A percentile compares a stretch with the other conserved stretches of the same genome.
Conservation (phyloP, 2,113 vertebrate genomes). For the Vidua chalybeata region DNA sequence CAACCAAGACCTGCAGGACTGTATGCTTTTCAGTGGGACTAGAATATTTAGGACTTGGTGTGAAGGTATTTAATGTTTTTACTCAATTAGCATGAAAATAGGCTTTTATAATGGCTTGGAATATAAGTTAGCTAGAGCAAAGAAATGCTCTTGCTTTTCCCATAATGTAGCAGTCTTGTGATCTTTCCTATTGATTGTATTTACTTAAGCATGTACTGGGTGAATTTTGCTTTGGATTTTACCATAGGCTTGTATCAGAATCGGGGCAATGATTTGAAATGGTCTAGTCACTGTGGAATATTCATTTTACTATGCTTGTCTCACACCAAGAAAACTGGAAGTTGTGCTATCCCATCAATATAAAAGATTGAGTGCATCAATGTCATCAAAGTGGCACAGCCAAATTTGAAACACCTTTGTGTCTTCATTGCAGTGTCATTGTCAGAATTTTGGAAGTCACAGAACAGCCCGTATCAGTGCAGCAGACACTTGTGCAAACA, state of each 20-base stretch:
- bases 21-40: background rate
- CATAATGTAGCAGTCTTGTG: background rate
- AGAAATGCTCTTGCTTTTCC: background rate
- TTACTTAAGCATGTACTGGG: background rate
- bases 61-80: background rate
- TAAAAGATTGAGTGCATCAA: accelerated
- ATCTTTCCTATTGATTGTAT: background rate
- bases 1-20: background rate
- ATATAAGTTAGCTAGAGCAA: background rate
- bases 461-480: accelerated
- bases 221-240: background rate
- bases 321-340: background rate
- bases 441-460: background rate
- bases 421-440: background rate
- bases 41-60: background rate
- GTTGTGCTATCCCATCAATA: background rate
- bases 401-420: background rate
- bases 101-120: background rate
- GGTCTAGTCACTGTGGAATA: background rate
- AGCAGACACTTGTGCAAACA: background rate
- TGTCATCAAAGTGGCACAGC: background rate
- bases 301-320: background rate
- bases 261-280: background rate
- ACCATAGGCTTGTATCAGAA: background rate
- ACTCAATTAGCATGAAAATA: background rate